A percentile compares a stretch with the other conserved stretches of the same genome.
Evolutionary conservation across 1,140 invertebrate genomes (phyloP).

Genomic region (Tetragnatha versicolor): DNA sequence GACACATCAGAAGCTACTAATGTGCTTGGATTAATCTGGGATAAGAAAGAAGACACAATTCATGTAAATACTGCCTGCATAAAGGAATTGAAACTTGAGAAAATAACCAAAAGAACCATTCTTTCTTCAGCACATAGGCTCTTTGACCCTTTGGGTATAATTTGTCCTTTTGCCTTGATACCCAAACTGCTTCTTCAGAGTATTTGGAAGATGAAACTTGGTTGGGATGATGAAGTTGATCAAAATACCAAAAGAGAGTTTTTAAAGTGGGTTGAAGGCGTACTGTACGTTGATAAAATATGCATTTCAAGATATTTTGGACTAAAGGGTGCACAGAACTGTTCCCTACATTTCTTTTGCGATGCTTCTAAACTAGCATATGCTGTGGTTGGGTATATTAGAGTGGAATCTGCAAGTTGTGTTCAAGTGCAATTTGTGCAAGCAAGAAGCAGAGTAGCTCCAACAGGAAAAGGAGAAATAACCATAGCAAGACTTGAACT

Average conservation of each 20-base stretch:
- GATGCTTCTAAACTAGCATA: conserved; percentile 25
- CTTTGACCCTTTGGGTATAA: conserved; percentile 45
- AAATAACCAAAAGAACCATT: neutral
- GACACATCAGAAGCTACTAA: neutral
- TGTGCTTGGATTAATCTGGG: conserved; percentile 2
- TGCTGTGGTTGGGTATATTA: conserved; percentile 18
- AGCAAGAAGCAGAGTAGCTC: conserved; percentile 20
- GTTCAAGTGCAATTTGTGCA: conserved; percentile 10
- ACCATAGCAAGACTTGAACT: conserved; percentile 24
- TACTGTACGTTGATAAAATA: neutral
- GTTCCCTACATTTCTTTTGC: too few species aligned
- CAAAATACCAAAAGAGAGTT: conserved; percentile 10
- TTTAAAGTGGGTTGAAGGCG: neutral
- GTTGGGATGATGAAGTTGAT: conserved; percentile 29
- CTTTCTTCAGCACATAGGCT: too few species aligned
- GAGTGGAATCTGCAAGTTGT: neutral
- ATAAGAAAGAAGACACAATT: neutral
- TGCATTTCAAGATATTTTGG: conserved; percentile 6
- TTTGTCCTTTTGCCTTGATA: conserved; percentile 24
- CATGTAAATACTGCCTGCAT: neutral
- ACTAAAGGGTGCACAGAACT: too few species aligned
- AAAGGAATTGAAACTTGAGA: neutral
- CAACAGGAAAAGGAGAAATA: conserved; percentile 11
- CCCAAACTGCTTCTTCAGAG: conserved; percentile 23
- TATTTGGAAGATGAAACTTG: neutral